phyloP scores from a whole-genome alignment of 1,140 invertebrate species.

The Bombus impatiens region DNA sequence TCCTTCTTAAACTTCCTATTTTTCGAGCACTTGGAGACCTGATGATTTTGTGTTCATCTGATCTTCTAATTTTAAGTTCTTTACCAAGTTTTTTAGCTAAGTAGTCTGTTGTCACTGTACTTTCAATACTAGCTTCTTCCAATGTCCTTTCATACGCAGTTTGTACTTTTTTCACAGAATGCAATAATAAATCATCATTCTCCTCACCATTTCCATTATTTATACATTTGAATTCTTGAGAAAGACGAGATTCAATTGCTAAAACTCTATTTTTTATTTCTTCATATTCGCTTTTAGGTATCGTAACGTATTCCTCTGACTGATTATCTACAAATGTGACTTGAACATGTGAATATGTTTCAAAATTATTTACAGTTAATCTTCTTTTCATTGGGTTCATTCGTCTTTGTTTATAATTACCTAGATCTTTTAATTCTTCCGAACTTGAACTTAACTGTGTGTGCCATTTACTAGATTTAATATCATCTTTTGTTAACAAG shows the following conservation, averaged over 20 bases:
- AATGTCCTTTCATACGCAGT: conserved; percentile 88
- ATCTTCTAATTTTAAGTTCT: conserved; percentile 88
- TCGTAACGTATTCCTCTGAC: conserved; percentile 85
- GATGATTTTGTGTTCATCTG: conserved; percentile 87
- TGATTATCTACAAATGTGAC: conserved; percentile 33
- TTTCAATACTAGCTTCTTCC: conserved; percentile 84
- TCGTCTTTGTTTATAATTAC: conserved; percentile 31
- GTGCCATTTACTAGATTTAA: conserved; percentile 38
- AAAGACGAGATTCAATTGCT: conserved; percentile 87
- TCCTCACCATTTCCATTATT: conserved; percentile 61
- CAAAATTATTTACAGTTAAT: conserved; percentile 52
- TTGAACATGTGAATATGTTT: conserved; percentile 43
- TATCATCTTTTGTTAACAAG: conserved; percentile 46
- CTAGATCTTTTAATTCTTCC: conserved; percentile 32
- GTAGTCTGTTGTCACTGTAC: conserved; percentile 86
- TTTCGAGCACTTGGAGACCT: conserved; percentile 90
- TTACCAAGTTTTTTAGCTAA: conserved; percentile 87
- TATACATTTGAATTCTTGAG: conserved; percentile 86
- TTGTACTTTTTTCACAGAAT: conserved; percentile 83
- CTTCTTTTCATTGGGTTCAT: conserved; percentile 20
- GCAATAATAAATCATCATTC: conserved; percentile 54
- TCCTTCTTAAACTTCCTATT: conserved; percentile 88
- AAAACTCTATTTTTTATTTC: conserved; percentile 88
- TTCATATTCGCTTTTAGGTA: conserved; percentile 89
- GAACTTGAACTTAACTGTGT: conserved; percentile 41